Base-by-base conservation (phyloP, 2,797 vertebrate genomes). In the Tenualosa ilisha region DNA sequence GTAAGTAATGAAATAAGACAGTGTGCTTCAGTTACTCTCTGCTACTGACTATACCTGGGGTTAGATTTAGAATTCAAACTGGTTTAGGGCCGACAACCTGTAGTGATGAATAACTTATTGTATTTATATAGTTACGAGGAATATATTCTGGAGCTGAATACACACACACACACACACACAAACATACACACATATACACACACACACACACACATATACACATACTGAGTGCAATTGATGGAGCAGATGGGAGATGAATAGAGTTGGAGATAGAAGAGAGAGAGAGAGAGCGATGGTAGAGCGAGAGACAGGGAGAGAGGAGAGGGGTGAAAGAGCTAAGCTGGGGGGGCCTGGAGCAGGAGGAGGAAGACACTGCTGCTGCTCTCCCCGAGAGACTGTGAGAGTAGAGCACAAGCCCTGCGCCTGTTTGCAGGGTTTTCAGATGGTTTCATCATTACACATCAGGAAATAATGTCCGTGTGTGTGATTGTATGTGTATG, bases 251-350 rank as follows among this genome's bases (percentile, higher is more conserved):
- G 13, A 6, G 37, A 17, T 43, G 31, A 79, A 79, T 79, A 43
- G 72, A 31, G 24, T 63, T 12, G 49, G 26, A 81, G 46, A 24
- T n/a, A 31, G 56, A 24, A 61, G 82, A 86, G 85, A 87, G 53
- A 17, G 56, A 1, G 51, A 84, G 89, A 88, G 84, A 9, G 13
- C 17, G 86, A 81, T 5, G 46, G 46, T 49, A 68, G 61, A 65
- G 8, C 24, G n/a, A 65, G 61, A 68, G 65, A 72, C 0, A 72
- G 61, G 15, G 24, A 65, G n/a, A 31, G 24, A 65, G 22, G 2
- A 17, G 15, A 11, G 72, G 6, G 15, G 68, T 15, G 68, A 37
- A 6, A 8, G 31, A 72, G 26, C 7, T 37, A 26, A 37, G 68
- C 26, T 72, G n/a, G n/a, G 24, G 63, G 24, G 63, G 12, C 31